Evolutionary conservation across 2,888 invertebrate genomes (phyloP).

Genomic region (Scrobipalpa atriplicella): DNA sequence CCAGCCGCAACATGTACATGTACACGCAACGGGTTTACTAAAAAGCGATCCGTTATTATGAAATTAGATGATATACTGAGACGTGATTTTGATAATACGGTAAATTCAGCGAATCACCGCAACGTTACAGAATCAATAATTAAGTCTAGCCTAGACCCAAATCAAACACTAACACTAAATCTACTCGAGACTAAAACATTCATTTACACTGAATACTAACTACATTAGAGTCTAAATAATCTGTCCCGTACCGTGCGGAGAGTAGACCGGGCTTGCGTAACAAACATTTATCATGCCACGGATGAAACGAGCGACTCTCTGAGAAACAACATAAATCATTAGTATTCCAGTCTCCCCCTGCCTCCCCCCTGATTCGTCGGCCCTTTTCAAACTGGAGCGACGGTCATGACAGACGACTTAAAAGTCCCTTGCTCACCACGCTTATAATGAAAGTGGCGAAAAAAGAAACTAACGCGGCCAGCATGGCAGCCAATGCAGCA

Average conservation of each 20-base stretch:
- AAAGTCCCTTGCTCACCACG: constrained; percentile 22
- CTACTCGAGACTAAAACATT: constrained; percentile 33
- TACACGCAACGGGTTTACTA: constrained; percentile 16
- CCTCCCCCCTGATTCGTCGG: constrained; percentile 52
- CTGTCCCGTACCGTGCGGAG: constrained; percentile 28
- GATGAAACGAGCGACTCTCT: constrained; percentile 59
- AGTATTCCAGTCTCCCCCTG: constrained; percentile 42
- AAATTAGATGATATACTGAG: no score
- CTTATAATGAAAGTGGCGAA: no score
- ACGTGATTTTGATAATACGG: no score
- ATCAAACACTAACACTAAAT: not conserved
- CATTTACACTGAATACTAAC: constrained; percentile 37
- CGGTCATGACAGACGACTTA: constrained; percentile 18
- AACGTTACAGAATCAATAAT: not conserved
- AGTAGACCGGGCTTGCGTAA: constrained; percentile 49
- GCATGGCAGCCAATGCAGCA: no score
- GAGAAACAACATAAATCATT: constrained; percentile 71
- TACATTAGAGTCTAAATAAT: constrained; percentile 31
- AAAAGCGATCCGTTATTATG: constrained; percentile 10
- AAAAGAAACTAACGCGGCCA: no score
- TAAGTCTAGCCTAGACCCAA: constrained; percentile 1
- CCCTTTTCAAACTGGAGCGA: constrained; percentile 33
- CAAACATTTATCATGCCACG: constrained; percentile 63
- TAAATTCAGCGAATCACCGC: no score
- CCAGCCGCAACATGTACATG: constrained; percentile 19